phyloP scores from a whole-genome alignment of 2,888 invertebrate genomes.

The Cheiracanthium punctorium region DNA sequence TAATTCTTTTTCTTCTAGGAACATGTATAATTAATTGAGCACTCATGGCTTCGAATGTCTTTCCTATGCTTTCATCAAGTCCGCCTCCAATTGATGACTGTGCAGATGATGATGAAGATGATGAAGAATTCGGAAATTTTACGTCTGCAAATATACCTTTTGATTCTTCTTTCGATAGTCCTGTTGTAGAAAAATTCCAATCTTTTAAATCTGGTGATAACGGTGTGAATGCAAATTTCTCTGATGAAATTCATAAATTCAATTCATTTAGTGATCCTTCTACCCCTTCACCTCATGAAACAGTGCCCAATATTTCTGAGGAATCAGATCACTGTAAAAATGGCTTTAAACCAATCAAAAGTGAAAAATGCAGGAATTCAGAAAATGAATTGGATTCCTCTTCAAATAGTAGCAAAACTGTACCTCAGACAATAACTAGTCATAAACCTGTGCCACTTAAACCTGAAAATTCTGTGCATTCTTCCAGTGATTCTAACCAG shows the following conservation, averaged over 20 bases:
- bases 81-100: constrained; percentile 70
- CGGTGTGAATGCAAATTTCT: constrained; percentile 38
- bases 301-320: constrained; percentile 2
- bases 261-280: constrained; percentile 21
- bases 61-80: constrained; percentile 70
- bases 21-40: neutral
- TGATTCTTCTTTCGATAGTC: constrained; percentile 65
- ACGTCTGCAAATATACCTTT: constrained; percentile 56
- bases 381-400: neutral
- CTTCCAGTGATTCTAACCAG: neutral
- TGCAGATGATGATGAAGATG: constrained; percentile 63
- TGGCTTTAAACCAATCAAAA: neutral
- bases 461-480: neutral
- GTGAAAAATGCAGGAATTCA: neutral
- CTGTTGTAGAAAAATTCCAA: constrained; percentile 40
- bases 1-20: neutral
- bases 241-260: neutral
- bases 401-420: neutral
- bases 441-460: constrained; percentile 32
- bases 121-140: constrained; percentile 70
- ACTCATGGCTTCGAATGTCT: constrained; percentile 62
- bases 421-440: constrained; percentile 41
- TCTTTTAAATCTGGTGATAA: constrained; percentile 50
- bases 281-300: neutral
- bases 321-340: constrained; percentile 3